These are phyloP conservation scores for Chelmon rostratus DNA, from an alignment of 2,797 vertebrate species.

Conservation along the genomic window DNA sequence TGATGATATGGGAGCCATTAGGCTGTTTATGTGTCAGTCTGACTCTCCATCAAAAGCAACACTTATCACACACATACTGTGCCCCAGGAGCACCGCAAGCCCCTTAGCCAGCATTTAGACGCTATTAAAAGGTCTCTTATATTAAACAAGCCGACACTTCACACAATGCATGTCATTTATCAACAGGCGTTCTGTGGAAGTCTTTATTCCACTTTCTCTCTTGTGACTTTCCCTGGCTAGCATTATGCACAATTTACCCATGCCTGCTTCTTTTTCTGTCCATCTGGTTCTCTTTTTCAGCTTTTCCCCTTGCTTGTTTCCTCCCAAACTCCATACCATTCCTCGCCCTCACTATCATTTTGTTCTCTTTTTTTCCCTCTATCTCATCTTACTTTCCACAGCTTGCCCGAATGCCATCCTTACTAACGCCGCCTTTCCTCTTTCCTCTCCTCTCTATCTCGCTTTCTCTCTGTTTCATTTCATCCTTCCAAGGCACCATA, in stretches of 20 bases:
- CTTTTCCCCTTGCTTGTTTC: conserved; percentile 51
- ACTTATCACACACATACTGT: conserved; percentile 68
- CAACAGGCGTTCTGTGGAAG: conserved; percentile 64
- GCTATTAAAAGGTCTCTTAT: conserved; percentile 73
- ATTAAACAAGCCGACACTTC: conserved; percentile 76
- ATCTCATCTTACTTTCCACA: conserved; percentile 49
- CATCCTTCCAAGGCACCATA: conserved; percentile 49
- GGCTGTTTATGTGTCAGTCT: conserved; percentile 72
- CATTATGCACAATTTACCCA: conserved; percentile 61
- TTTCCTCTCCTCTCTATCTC: conserved; percentile 19
- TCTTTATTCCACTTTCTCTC: conserved; percentile 58
- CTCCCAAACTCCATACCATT: conserved; percentile 39
- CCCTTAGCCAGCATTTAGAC: conserved; percentile 75
- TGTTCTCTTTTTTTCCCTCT: conserved; percentile 12
- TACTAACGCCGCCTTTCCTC: conserved; percentile 19
- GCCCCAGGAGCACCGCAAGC: conserved; percentile 49
- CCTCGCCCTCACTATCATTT: conserved; percentile 55
- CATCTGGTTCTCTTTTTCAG: conserved; percentile 74
- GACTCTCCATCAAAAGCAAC: conserved; percentile 75
- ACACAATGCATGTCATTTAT: conserved; percentile 73
- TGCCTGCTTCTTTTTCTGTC: conserved; percentile 53
- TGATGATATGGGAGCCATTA: conserved; percentile 75
- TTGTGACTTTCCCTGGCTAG: conserved; percentile 45
- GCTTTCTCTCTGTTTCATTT: conserved; percentile 39
- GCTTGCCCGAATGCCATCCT: conserved; percentile 32